phyloP scores from a whole-genome alignment of 1,140 invertebrate species.

The Littorina saxatilis region DNA sequence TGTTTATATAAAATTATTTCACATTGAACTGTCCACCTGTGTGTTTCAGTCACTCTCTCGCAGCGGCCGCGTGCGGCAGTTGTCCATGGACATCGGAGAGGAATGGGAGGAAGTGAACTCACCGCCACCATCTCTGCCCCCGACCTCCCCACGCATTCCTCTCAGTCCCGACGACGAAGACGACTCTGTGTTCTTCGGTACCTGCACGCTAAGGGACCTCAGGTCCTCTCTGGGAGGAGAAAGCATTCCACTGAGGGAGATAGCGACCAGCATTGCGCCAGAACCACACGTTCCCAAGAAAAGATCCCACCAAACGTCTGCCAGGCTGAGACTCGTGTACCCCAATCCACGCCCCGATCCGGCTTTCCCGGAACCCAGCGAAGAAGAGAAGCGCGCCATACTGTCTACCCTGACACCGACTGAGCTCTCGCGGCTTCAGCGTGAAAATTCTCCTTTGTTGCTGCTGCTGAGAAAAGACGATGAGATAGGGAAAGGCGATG shows the following conservation, averaged over 20 bases:
- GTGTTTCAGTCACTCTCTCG: background rate
- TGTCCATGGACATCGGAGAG: conserved; percentile 54
- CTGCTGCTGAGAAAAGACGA: background rate
- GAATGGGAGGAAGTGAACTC: conserved; percentile 51
- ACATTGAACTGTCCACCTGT: too few species aligned
- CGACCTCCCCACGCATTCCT: background rate
- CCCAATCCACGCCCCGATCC: conserved; percentile 35
- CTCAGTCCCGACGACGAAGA: background rate
- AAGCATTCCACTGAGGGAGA: background rate
- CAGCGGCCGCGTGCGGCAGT: conserved; percentile 34
- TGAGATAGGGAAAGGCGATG: background rate
- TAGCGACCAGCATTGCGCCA: background rate
- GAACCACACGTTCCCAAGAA: too few species aligned
- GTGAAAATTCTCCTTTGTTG: background rate
- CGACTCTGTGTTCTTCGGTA: conserved; percentile 15
- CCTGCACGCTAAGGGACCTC: background rate
- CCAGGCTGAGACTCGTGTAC: conserved; percentile 33
- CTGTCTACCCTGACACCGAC: background rate
- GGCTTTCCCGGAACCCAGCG: background rate
- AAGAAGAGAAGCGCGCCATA: background rate
- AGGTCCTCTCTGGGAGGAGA: background rate
- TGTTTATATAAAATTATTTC: too few species aligned
- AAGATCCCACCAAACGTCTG: conserved; percentile 31
- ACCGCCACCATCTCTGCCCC: background rate
- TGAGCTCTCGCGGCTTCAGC: background rate